phyloP scores from a whole-genome alignment of 2,888 invertebrate genomes.

The Cataglyphis rosenhaueri region DNA sequence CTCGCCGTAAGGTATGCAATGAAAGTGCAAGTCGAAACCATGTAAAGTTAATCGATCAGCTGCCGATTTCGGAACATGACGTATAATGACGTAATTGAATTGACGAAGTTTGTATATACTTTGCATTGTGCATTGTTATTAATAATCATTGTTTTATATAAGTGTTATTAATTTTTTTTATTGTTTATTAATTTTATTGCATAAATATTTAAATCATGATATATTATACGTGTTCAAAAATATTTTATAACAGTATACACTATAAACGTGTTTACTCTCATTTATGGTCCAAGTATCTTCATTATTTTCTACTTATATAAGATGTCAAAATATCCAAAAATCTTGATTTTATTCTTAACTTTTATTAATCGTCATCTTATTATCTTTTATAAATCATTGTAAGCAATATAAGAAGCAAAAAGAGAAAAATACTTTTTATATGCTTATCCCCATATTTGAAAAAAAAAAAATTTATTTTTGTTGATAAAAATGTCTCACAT shows the following conservation, averaged over 20 bases:
- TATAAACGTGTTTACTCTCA: not conserved
- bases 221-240: not conserved
- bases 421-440: not conserved
- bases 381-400: not conserved
- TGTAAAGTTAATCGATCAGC: conserved; percentile 54
- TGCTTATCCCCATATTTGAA: not conserved
- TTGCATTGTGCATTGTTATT: not conserved
- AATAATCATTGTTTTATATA: not conserved
- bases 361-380: not conserved
- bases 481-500: not conserved
- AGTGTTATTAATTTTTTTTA: not conserved
- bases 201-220: not conserved
- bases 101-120: not conserved
- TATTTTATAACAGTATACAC: not conserved
- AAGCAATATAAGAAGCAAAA: not conserved
- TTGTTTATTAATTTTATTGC: not conserved
- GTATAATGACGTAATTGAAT: conserved; percentile 25
- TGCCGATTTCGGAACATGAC: conserved; percentile 43
- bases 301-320: not conserved
- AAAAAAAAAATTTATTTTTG: not conserved
- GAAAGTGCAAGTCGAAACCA: conserved; percentile 50
- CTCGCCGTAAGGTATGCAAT: conserved; percentile 45
- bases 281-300: not conserved
- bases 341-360: not conserved
- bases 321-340: not conserved